These are phyloP conservation scores for Corythoichthys haematopterus DNA, from an alignment of 2,113 vertebrate genomes.

Conservation along the genomic window DNA sequence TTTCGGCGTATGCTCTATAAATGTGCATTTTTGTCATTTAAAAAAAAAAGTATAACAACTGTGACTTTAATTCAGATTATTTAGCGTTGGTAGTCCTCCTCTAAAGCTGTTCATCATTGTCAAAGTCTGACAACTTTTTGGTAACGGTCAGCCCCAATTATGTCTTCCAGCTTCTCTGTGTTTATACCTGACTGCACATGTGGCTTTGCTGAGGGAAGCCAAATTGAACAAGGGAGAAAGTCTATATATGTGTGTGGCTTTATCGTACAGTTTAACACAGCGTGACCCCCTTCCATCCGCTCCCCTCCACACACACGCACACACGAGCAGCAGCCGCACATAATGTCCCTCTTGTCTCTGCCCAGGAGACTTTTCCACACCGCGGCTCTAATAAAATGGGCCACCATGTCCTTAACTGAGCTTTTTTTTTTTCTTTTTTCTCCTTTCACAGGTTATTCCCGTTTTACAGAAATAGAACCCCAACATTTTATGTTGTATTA, in stretches of 20 bases:
- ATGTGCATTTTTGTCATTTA: too few relatives aligned
- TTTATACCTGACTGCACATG: constrained; percentile 61
- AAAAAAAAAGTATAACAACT: too few relatives aligned
- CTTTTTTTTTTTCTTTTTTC: constrained; percentile 76
- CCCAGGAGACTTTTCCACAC: constrained; percentile 65
- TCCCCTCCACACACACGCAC: not conserved
- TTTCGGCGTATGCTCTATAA: too few relatives aligned
- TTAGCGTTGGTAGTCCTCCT: too few relatives aligned
- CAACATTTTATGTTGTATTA: too few relatives aligned
- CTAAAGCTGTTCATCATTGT: not conserved
- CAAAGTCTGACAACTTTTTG: constrained; percentile 50
- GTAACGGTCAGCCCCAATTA: constrained; percentile 62
- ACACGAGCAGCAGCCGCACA: not conserved
- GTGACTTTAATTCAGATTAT: too few relatives aligned
- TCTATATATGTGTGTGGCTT: constrained; percentile 16
- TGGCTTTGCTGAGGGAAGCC: constrained; percentile 42
- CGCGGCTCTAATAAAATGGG: constrained; percentile 72
- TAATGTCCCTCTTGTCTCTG: constrained; percentile 23
- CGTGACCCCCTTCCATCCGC: not conserved
- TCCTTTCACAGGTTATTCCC: not conserved
- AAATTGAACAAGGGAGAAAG: constrained; percentile 35
- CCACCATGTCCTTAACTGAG: constrained; percentile 58
- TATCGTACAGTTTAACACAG: constrained; percentile 17
- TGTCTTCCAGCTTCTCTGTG: constrained; percentile 63
- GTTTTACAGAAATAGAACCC: not conserved